Base-by-base conservation (phyloP, 2,113 vertebrate genomes). In the Eptatretus burgeri region DNA sequence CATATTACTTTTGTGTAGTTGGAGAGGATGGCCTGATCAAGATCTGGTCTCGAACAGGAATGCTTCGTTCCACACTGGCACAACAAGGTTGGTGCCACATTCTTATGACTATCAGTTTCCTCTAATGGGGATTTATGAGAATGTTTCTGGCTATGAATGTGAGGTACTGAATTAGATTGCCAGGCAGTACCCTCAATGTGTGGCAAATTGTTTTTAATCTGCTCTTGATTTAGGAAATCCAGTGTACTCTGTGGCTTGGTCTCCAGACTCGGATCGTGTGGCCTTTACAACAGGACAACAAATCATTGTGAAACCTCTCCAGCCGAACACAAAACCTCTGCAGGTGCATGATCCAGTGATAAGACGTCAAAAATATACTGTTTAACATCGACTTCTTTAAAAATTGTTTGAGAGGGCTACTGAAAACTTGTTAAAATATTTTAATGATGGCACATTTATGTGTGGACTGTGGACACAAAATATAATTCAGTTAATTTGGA, bases 1-100 rank as follows among this genome's bases (percentile, higher is more conserved):
- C 27, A 41, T 41, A 41, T 60, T 19, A 60, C 53, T 60, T 70
- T 50, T 69, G 64, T 68, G 19, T 70, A 98, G 91, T 73, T 76
- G 91, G 89, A 71, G 89, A 96, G 75, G 91, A 98, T 71, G 91
- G 91, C 13, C 85, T 87, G 74, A 80, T 98, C 68, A 98, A 98
- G 78, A 91, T 94, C 71, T 98, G 91, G 91, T 96, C 91, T 56
- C 93, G 86, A 73, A 89, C 75, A 72, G 91, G 91, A 52, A 98
- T 98, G 91, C 75, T 96, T 67, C 82, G 91, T 69, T 93, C 91
- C 51, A 96, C 84, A 50, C 72, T 98, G 65, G 79, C 78, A 68
- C 89, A 81, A 67, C 85, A 89, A 79, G 89, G 91, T 98, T 77
- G 72, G 69, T 64, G 63, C 64, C 64, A 13, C 18, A 1, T 51